Evolutionary conservation across 2,113 vertebrate genomes (phyloP).

Genomic region (Grus americana): DNA sequence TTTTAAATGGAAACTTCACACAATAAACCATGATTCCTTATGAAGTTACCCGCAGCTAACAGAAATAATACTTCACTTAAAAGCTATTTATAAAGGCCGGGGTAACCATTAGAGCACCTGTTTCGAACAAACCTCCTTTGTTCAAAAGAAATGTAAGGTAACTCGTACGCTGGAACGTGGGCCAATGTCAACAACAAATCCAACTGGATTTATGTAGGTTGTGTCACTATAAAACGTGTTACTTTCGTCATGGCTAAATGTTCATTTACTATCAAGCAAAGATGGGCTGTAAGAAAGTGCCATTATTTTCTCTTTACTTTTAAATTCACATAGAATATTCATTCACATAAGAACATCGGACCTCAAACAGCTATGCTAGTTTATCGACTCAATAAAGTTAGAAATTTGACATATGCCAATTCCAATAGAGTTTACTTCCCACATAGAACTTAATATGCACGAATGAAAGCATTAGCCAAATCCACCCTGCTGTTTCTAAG

Average conservation of each 20-base stretch:
- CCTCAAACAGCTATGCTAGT: neutral
- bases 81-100: slow-evolving; percentile 18
- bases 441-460: neutral
- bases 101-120: slow-evolving; percentile 41
- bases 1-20: neutral
- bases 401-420: neutral
- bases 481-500: neutral
- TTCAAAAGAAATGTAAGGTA: slow-evolving; percentile 45
- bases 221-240: neutral
- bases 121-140: slow-evolving; percentile 49
- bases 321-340: neutral
- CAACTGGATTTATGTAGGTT: neutral
- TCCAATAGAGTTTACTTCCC: neutral
- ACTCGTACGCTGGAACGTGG: neutral
- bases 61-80: slow-evolving; percentile 37
- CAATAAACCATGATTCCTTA: neutral
- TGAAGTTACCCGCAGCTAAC: neutral
- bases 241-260: neutral
- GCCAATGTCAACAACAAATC: slow-evolving; percentile 52
- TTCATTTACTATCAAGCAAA: neutral
- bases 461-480: neutral
- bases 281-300: neutral
- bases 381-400: neutral
- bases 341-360: neutral
- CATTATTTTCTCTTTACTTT: neutral